Percentiles rank a stretch among this genome's conserved stretches.
These are phyloP conservation scores for Lycophotia porphyrea DNA, from an alignment of 2,888 invertebrate species.

Conservation along the genomic window DNA sequence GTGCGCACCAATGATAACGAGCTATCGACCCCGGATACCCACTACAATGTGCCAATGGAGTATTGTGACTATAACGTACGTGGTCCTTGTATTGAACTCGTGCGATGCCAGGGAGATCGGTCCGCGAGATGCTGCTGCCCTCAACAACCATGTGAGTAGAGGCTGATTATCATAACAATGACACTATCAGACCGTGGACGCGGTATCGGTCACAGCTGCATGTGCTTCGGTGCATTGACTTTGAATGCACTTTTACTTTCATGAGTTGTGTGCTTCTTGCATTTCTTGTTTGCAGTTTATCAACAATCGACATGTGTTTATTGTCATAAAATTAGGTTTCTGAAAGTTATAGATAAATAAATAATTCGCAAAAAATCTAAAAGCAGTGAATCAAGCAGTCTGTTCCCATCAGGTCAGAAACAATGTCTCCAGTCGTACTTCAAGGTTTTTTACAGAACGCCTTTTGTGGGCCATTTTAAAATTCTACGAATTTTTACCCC, in stretches of 20 bases:
- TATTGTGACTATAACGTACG: slow-evolving; percentile 83
- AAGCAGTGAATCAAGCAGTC: background rate
- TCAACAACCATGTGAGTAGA: slow-evolving; percentile 84
- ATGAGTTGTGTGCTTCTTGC: slow-evolving; percentile 54
- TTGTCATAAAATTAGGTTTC: background rate
- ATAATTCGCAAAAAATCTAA: background rate
- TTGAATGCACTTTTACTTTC: slow-evolving; percentile 87
- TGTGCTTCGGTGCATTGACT: slow-evolving; percentile 80
- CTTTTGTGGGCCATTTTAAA: background rate
- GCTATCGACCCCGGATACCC: slow-evolving; percentile 75
- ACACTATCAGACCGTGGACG: slow-evolving; percentile 33
- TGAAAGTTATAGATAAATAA: too few species aligned
- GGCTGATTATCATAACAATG: slow-evolving; percentile 31
- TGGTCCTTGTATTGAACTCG: slow-evolving; percentile 78
- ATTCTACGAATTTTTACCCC: background rate
- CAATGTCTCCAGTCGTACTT: background rate
- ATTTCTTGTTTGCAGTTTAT: slow-evolving; percentile 45
- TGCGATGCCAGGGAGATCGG: slow-evolving; percentile 78
- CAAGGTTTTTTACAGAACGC: background rate
- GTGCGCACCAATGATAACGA: slow-evolving; percentile 74
- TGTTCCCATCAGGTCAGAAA: background rate
- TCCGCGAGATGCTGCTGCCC: slow-evolving; percentile 73
- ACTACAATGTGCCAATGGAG: slow-evolving; percentile 88
- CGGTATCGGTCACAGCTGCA: slow-evolving; percentile 72
- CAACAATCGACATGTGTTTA: background rate